Base-by-base conservation (phyloP, 2,888 invertebrate species). In the Alloscopus bannaensis region DNA sequence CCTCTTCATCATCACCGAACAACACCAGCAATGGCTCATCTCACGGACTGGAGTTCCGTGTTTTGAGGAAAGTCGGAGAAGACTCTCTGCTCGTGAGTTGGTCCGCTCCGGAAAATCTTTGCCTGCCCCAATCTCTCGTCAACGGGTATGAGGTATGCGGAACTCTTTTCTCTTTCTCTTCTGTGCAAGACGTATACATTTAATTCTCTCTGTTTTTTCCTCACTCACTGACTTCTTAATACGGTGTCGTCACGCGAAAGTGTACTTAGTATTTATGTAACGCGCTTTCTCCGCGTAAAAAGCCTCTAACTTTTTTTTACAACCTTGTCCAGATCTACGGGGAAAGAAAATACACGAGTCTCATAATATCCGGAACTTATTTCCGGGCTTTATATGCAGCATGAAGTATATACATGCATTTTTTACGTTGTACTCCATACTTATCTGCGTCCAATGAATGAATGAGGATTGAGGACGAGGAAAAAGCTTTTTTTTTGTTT, bases 61-160 rank as follows among this genome's bases (percentile, higher is more conserved):
- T 87, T 55, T 77, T 86, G 59, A 78, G 84, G 36, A 84, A 83
- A 79, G 76, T 87, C 64, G 86, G 86, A 8, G 83, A 85, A 28
- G 86, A 87, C 77, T 81, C 86, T 18, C 82, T 87, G 24, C 80
- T 87, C 20, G 86, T 87, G 24, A 84, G 85, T 52, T 87, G 87
- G 87, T 78, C 83, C 22, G 75, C 80, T 42, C 82, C 83, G 22
- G 79, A 83, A 18, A 77, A 71, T 55, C 66, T 76, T 59, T 64
- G 65, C 50, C 31, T 45, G 6, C 62, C 40, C 36, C 62, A 64
- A 60, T 62, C 69, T 77, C n/a, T n/a, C n/a, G 77, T 78, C 65
- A 73, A 73, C 45, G 84, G 84, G 60, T 86, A 85, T 70, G 86
- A 86, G 85, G 86, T 86, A 78, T 24, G 73, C 36, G 28, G 18